Base-by-base conservation (phyloP, 1,140 invertebrate species). In the Dreissena polymorpha region DNA sequence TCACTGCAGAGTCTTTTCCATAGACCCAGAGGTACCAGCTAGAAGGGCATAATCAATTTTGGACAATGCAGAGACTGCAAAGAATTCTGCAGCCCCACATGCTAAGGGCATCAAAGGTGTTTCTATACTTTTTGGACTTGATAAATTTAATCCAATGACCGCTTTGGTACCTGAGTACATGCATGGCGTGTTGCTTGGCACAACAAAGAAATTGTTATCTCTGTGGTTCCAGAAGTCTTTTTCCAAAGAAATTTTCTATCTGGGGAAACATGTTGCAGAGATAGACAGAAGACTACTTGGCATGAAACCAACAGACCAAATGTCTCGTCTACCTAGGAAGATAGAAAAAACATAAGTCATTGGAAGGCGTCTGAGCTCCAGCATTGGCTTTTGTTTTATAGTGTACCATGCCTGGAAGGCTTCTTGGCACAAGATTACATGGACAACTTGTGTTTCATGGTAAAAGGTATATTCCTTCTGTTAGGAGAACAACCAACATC, bases 291-390 rank as follows among this genome's bases (percentile, higher is more conserved):
- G 51, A 57, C 64, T 83, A 6, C 21, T 27, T 29, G 27, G 60
- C 18, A 83, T 83, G 14, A 83, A 70, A 76, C 81, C 81, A 57
- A 60, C 81, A 39, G 65, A 76, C 49, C 39, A 70, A 10, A 76
- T 83, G 74, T 49, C 60, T 53, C 71, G 81, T 49, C 55, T 75
- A 51, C 81, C 81, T 23, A 14, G 81, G 27, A 72, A 75, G 21
- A 16, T 83, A 27, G 72, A 83, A 69, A 70, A 49, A 74, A 74
- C 25, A 50, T 64, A 16, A 39, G 57, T 23, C 65, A 83, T 60
- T 70, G 73, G n/a, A 76, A 83, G 72, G 81, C 81, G 21, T 74
- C 81, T 53, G 72, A 83, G 65, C 72, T 83, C 18, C 81, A 83
- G 55, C 18, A 27, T 16, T 75, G 72, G 72, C 29, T 76, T 0